Conservation (phyloP, 2,113 vertebrate genomes). For the Ptilorrhoa leucosticta region DNA sequence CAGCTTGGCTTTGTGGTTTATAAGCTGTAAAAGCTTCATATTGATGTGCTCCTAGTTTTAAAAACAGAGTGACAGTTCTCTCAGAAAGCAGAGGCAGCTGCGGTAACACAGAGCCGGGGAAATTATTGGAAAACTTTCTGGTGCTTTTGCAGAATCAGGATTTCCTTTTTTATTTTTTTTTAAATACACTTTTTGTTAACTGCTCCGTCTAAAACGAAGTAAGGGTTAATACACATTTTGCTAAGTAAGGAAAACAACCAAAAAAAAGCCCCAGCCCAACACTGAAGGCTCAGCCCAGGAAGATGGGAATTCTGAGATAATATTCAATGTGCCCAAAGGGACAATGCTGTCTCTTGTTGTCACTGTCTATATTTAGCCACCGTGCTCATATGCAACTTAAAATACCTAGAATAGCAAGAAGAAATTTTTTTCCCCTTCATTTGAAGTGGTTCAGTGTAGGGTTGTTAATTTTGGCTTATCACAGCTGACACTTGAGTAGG, state of each 20-base stretch:
- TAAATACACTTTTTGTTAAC: not conserved
- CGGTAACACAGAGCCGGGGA: not conserved
- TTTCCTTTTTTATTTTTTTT: not conserved
- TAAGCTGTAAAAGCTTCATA: not conserved
- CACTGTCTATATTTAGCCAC: constrained; percentile 53
- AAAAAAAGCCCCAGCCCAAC: not conserved
- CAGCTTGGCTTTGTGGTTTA: not conserved
- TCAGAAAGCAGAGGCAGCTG: not conserved
- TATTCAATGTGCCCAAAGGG: constrained; percentile 4
- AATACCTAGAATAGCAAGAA: constrained; percentile 59
- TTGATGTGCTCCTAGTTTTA: not conserved
- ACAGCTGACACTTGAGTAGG: constrained; percentile 47
- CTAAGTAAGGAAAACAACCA: not conserved
- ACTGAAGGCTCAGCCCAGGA: constrained; percentile 23
- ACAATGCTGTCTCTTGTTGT: constrained; percentile 59
- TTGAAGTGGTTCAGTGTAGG: constrained; percentile 34
- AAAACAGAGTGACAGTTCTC: not conserved
- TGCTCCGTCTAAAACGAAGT: not conserved
- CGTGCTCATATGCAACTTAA: constrained; percentile 43
- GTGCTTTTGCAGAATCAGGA: not conserved
- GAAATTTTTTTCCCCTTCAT: not conserved
- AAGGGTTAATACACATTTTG: constrained; percentile 4
- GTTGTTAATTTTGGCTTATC: constrained; percentile 67
- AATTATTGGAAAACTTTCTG: not conserved
- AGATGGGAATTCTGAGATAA: constrained; percentile 57